Conservation (phyloP, 2,113 vertebrate species). For the Diphyllodes magnificus region DNA sequence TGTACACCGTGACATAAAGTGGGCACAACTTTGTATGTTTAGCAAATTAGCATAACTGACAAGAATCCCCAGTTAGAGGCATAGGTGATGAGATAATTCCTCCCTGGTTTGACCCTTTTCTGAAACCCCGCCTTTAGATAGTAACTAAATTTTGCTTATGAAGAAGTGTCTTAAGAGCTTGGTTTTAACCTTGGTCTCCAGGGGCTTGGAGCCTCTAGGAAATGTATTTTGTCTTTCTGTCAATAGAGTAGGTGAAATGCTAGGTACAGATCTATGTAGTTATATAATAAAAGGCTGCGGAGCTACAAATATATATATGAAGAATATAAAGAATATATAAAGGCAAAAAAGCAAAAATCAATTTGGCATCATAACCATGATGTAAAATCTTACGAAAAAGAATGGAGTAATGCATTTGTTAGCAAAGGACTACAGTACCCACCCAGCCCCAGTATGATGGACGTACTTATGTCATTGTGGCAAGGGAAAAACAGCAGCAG, state of each 20-base stretch:
- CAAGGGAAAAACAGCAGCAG: neutral
- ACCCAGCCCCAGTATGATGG: neutral
- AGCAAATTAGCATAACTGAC: neutral
- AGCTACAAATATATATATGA: neutral
- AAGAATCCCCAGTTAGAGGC: neutral
- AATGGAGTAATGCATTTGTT: neutral
- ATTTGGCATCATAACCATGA: neutral
- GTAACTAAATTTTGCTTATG: neutral
- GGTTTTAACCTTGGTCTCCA: neutral
- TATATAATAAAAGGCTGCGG: neutral
- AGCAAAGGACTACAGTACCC: neutral
- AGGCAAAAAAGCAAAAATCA: neutral
- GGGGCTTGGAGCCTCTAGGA: neutral
- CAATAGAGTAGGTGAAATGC: neutral
- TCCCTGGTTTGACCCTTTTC: neutral
- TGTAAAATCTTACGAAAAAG: neutral
- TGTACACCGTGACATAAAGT: neutral
- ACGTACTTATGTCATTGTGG: neutral
- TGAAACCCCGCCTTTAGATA: neutral
- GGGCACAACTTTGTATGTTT: neutral
- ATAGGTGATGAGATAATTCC: too few species aligned
- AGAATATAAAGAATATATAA: neutral
- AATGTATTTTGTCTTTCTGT: neutral
- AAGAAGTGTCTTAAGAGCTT: neutral
- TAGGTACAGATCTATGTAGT: accelerated